A percentile compares a stretch with the other conserved stretches of the same genome.
Evolutionary conservation across 2,888 invertebrate genomes (phyloP).

Genomic region (Xanthorhoe spadicearia): DNA sequence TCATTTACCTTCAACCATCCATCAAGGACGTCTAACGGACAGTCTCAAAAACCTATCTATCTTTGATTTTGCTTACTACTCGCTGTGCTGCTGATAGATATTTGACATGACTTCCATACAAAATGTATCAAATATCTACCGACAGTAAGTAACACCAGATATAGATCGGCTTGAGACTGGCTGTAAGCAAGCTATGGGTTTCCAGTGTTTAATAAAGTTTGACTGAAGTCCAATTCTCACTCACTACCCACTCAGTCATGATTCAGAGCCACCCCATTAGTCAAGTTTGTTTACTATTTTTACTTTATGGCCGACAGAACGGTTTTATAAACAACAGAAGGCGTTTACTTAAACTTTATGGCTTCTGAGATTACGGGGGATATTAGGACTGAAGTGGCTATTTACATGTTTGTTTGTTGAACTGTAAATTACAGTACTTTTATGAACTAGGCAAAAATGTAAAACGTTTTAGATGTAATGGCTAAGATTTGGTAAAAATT

Average conservation of each 20-base stretch:
- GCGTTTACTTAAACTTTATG: conserved; percentile 45
- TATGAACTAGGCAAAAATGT: conserved; percentile 14
- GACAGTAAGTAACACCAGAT: too few species aligned
- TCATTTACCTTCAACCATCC: too few species aligned
- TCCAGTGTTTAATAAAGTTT: background rate
- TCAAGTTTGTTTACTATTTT: conserved; percentile 66
- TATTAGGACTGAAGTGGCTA: conserved; percentile 40
- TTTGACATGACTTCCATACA: too few species aligned
- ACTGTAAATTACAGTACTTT: conserved; percentile 27
- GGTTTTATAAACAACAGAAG: conserved; percentile 56
- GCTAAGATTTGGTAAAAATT: background rate
- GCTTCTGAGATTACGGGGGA: conserved; percentile 44
- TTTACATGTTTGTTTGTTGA: conserved; percentile 37
- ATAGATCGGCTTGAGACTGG: too few species aligned
- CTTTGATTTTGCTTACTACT: too few species aligned
- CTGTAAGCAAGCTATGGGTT: too few species aligned
- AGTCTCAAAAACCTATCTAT: too few species aligned
- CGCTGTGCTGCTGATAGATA: too few species aligned
- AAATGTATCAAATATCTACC: too few species aligned
- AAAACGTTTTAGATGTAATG: background rate
- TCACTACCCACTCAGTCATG: conserved; percentile 40
- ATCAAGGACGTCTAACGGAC: too few species aligned
- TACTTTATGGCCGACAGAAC: conserved; percentile 62
- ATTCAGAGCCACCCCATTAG: conserved; percentile 56
- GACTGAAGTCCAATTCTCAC: background rate